Percentiles rank a stretch among this genome's conserved stretches.
Evolutionary conservation across 2,113 vertebrate species (phyloP).

Genomic region (Gymnobelideus leadbeateri): DNA sequence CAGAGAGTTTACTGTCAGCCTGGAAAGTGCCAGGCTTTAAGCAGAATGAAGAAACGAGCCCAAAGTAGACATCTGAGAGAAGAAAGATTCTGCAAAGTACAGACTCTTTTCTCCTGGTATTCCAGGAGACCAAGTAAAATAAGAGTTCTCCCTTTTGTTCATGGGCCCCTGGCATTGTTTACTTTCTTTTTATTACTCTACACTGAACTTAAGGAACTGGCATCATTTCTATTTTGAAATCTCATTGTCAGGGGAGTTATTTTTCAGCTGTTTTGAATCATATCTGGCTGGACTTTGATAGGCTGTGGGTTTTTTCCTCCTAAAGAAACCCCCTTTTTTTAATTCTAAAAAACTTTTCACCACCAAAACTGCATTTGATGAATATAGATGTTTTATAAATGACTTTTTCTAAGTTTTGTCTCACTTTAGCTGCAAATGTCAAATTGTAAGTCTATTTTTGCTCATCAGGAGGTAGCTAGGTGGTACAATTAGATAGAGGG

Average conservation of each 20-base stretch:
- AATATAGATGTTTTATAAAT: neutral
- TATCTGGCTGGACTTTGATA: slow-evolving; percentile 19
- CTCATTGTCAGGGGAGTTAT: slow-evolving; percentile 44
- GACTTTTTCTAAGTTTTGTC: neutral
- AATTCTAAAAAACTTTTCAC: slow-evolving; percentile 48
- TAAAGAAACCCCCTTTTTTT: slow-evolving; percentile 10
- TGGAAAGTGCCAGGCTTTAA: slow-evolving; percentile 18
- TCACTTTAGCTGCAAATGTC: neutral
- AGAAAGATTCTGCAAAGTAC: slow-evolving; percentile 53
- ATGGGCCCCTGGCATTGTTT: slow-evolving; percentile 5
- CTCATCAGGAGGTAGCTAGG: neutral
- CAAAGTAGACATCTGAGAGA: slow-evolving; percentile 37
- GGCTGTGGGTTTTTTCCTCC: neutral
- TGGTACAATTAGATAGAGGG: neutral
- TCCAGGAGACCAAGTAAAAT: slow-evolving; percentile 67
- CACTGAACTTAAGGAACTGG: slow-evolving; percentile 54
- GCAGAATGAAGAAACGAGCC: slow-evolving; percentile 49
- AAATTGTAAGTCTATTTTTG: neutral
- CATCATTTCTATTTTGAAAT: slow-evolving; percentile 43
- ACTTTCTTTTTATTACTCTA: slow-evolving; percentile 60
- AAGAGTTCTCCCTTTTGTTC: slow-evolving; percentile 61
- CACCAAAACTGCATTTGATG: neutral
- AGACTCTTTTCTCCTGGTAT: slow-evolving; percentile 54
- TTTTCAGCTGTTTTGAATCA: slow-evolving; percentile 69
- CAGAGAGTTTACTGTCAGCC: neutral